Conservation (phyloP, 64 coral and sea anemone species). For the Montipora cactus region DNA sequence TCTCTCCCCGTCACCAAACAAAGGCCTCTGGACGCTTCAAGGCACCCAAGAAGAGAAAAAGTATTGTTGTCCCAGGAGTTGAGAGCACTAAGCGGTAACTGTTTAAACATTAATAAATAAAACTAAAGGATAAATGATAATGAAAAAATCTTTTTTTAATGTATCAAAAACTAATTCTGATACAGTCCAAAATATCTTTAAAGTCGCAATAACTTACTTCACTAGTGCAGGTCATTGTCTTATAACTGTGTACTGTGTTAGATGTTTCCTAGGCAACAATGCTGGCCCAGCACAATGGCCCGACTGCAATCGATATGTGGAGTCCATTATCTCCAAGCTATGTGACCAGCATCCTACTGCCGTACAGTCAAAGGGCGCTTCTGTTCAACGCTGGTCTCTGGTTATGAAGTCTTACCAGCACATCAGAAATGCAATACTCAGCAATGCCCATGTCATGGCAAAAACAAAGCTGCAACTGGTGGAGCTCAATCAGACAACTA, state of each 20-base stretch:
- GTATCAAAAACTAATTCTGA: too few relatives aligned
- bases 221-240: too few relatives aligned
- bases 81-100: not conserved
- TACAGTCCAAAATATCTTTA: not conserved
- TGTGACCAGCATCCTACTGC: not conserved
- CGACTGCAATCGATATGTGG: conserved; percentile 62
- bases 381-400: not conserved
- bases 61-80: not conserved
- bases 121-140: not conserved
- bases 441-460: not conserved
- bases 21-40: not conserved
- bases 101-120: not conserved
- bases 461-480: conserved; percentile 44
- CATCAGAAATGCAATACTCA: not conserved
- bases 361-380: not conserved
- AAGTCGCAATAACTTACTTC: not conserved
- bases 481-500: conserved; percentile 52
- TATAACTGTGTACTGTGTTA: not conserved
- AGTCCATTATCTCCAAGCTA: conserved; percentile 26
- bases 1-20: not conserved
- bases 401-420: not conserved
- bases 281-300: conserved; percentile 66
- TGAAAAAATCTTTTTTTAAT: not conserved
- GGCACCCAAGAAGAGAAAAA: not conserved
- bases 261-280: conserved; percentile 39